Percentiles rank a stretch among this genome's conserved stretches.
Evolutionary conservation across 2,888 invertebrate species (phyloP).

Genomic region (Parthenolecanium corni): DNA sequence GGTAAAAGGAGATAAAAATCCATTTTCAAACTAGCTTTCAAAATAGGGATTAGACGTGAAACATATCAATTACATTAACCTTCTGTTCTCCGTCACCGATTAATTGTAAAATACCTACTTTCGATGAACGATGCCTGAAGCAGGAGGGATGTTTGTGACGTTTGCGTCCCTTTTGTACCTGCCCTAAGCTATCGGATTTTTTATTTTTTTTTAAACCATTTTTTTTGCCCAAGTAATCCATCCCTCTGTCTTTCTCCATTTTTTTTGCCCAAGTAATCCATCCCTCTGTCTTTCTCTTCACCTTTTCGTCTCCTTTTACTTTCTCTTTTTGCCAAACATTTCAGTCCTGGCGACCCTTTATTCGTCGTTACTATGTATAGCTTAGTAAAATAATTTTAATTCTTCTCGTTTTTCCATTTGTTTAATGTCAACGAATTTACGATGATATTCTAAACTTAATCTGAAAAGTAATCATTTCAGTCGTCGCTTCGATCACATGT

Average conservation of each 20-base stretch:
- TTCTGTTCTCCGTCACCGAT: neutral
- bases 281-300: neutral
- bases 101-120: constrained; percentile 18
- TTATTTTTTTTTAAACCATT: neutral
- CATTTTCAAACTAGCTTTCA: no score
- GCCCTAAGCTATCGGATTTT: neutral
- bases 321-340: no score
- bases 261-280: neutral
- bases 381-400: no score
- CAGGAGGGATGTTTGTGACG: constrained; percentile 1
- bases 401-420: no score
- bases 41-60: constrained; percentile 20
- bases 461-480: no score
- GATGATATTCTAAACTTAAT: no score
- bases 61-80: constrained; percentile 29
- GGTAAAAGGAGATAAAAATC: no score
- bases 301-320: no score
- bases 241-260: neutral
- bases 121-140: neutral
- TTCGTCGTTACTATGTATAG: no score
- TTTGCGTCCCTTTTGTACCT: neutral
- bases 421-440: no score
- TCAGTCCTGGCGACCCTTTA: no score
- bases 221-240: neutral
- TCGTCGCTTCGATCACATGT: no score